These are phyloP conservation scores for Amazona guildingii DNA, from an alignment of 2,113 vertebrate species.

Conservation along the genomic window DNA sequence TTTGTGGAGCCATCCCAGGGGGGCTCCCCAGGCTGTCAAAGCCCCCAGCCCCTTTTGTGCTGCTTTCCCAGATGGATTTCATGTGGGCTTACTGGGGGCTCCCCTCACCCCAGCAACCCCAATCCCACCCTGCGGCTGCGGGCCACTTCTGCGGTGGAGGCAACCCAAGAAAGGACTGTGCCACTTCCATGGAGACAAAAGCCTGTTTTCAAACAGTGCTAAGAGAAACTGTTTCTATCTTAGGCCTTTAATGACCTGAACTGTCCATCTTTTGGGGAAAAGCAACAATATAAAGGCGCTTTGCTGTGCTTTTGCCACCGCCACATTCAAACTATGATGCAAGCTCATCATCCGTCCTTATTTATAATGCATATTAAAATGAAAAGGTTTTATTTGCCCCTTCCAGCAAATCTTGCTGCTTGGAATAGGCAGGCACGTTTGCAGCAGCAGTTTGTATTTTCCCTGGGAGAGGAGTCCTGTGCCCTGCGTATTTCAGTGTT, in stretches of 20 bases:
- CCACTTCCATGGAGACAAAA: constrained; percentile 78
- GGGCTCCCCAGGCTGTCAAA: constrained; percentile 56
- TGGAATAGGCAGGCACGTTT: constrained; percentile 50
- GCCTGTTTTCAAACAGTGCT: constrained; percentile 78
- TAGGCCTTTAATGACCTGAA: constrained; percentile 77
- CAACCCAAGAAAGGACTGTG: constrained; percentile 56
- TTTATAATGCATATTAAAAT: neutral
- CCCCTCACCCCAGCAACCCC: neutral
- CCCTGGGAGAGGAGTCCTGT: constrained; percentile 61
- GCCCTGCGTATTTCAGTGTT: constrained; percentile 71
- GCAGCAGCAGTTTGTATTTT: constrained; percentile 51
- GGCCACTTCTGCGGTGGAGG: constrained; percentile 47
- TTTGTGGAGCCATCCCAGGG: constrained; percentile 22
- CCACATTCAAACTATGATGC: neutral
- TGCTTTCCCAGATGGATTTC: constrained; percentile 81
- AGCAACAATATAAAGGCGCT: neutral
- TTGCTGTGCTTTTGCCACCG: neutral
- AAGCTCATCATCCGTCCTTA: constrained; percentile 17
- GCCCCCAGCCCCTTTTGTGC: constrained; percentile 72
- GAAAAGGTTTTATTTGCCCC: constrained; percentile 30
- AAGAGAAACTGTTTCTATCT: constrained; percentile 75
- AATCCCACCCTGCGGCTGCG: neutral
- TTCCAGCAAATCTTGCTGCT: neutral
- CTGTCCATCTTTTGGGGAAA: constrained; percentile 59
- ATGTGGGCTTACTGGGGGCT: constrained; percentile 66